A percentile compares a stretch with the other conserved stretches of the same genome.
Conservation (phyloP, 2,888 invertebrate species). For the Operophtera brumata region DNA sequence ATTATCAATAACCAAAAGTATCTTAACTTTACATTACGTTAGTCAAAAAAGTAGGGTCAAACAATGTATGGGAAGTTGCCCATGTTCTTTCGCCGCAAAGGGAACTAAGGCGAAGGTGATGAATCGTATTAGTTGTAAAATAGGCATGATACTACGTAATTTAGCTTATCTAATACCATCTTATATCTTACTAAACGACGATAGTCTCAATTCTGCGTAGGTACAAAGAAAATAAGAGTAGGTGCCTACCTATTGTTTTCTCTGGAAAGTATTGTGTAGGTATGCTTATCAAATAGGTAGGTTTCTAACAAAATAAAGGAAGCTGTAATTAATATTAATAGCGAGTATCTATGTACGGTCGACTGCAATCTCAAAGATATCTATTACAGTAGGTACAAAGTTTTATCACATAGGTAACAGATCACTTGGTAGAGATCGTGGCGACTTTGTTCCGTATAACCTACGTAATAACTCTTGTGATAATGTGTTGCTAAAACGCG, state of each 20-base stretch:
- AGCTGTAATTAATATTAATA: background rate
- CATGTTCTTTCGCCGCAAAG: too few relatives aligned
- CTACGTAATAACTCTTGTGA: background rate
- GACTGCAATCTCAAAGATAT: background rate
- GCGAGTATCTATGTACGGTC: background rate
- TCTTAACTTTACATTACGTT: too few relatives aligned
- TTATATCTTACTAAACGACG: background rate
- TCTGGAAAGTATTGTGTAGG: background rate
- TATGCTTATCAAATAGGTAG: background rate
- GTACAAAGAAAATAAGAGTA: background rate
- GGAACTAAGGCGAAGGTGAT: too few relatives aligned
- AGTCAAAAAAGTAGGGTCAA: too few relatives aligned
- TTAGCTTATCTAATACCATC: background rate
- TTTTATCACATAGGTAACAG: too few relatives aligned
- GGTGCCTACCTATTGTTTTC: too few relatives aligned
- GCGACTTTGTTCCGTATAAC: background rate
- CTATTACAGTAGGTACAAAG: background rate
- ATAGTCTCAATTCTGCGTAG: background rate
- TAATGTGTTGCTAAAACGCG: background rate
- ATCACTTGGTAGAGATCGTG: background rate
- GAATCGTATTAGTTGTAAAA: too few relatives aligned
- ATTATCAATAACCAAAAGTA: too few relatives aligned
- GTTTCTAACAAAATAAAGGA: background rate
- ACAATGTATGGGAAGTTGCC: too few relatives aligned
- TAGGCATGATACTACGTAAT: background rate